Conservation (phyloP, 2,113 vertebrate species). For the Narcine bancroftii region DNA sequence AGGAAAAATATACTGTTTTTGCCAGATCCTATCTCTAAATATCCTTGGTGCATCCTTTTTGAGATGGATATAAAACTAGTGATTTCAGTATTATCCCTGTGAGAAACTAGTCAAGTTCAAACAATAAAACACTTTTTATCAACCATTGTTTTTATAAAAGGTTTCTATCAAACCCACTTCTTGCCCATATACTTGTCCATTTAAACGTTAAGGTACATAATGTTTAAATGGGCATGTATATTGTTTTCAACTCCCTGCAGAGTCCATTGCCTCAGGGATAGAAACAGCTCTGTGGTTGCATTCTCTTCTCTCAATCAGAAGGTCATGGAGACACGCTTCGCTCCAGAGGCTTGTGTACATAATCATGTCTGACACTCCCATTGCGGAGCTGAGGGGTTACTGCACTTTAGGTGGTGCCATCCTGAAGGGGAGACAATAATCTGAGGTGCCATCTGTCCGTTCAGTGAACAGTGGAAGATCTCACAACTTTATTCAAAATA, state of each 20-base stretch:
- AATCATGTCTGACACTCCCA: neutral
- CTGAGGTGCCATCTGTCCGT: neutral
- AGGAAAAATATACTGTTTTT: no score
- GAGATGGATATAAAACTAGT: neutral
- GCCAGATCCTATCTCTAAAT: no score
- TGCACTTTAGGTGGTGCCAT: neutral
- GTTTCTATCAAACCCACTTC: neutral
- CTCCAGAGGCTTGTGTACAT: neutral
- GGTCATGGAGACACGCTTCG: neutral
- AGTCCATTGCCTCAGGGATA: neutral
- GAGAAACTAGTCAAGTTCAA: neutral
- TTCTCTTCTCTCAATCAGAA: neutral
- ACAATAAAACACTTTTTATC: neutral
- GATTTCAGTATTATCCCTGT: neutral
- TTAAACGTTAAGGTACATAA: neutral
- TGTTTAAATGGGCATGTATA: no score
- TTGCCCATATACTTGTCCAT: neutral
- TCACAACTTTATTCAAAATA: neutral
- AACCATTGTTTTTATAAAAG: neutral
- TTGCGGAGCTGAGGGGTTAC: neutral
- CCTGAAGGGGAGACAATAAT: neutral
- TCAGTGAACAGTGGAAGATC: neutral
- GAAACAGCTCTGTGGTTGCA: neutral
- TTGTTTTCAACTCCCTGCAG: neutral
- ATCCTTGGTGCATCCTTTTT: no score